These are phyloP conservation scores for Lymantria dispar DNA, from an alignment of 2,888 invertebrate species.

Conservation along the genomic window DNA sequence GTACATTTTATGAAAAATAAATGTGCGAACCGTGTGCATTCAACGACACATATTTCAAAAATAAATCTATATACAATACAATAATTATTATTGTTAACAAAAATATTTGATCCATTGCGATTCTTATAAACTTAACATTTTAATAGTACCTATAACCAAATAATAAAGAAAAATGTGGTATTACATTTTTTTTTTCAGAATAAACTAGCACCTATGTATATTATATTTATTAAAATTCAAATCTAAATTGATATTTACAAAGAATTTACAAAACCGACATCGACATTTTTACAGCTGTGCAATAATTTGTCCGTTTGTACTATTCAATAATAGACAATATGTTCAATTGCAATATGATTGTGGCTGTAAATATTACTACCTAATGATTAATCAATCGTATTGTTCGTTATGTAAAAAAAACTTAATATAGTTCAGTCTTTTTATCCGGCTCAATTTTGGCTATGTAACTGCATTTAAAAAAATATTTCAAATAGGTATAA, in stretches of 20 bases:
- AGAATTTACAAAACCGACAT: slow-evolving; percentile 26
- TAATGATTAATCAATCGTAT: slow-evolving; percentile 17
- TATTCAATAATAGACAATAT: slow-evolving; percentile 54
- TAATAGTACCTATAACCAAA: slow-evolving; percentile 1
- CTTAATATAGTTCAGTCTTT: slow-evolving; percentile 48
- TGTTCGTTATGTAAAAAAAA: slow-evolving; percentile 19
- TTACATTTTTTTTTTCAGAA: slow-evolving; percentile 48
- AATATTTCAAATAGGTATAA: neutral
- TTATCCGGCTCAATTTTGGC: slow-evolving; percentile 36
- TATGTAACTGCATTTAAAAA: slow-evolving; percentile 16
- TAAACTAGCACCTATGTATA: slow-evolving; percentile 64
- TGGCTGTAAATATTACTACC: slow-evolving; percentile 8
- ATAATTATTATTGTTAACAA: slow-evolving; percentile 24
- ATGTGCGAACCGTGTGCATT: slow-evolving; percentile 52
- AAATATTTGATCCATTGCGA: slow-evolving; percentile 39
- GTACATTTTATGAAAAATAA: slow-evolving; percentile 45
- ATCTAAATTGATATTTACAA: slow-evolving; percentile 34
- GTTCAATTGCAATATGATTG: slow-evolving; percentile 26
- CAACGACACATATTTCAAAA: slow-evolving; percentile 30
- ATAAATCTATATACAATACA: slow-evolving; percentile 33
- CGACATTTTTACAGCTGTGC: slow-evolving; percentile 32
- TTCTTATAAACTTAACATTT: slow-evolving; percentile 33
- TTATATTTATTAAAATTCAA: slow-evolving; percentile 28
- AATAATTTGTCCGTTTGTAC: slow-evolving; percentile 48
- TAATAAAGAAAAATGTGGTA: slow-evolving; percentile 19